Evolutionary conservation across 2,888 invertebrate genomes (phyloP), one percentile per base, ranked within the genome.

Genomic region (Epistrophella euchroma): DNA sequence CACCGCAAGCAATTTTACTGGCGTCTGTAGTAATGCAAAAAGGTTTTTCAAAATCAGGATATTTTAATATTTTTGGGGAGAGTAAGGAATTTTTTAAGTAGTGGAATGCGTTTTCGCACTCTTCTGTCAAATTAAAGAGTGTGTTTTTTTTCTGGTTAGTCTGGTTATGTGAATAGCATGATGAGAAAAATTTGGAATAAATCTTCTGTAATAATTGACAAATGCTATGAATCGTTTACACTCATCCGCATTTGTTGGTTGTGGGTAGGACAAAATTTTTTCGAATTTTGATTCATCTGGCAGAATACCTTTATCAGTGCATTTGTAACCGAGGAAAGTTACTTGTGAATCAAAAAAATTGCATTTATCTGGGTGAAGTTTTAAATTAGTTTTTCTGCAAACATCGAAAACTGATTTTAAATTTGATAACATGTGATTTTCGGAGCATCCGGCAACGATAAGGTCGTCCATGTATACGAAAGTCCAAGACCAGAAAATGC

Each of bases 11-110:
- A 22, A 47, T 5, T 68, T 88, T 81, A 68, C 77, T 80, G 9
- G 83, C 87, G 32, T 88, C 88, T 7, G 80, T 78, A 10, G 85
- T 88, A 37, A 55, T 50, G n/a, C 4, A 32, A 25, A 70, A 70
- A 6, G 13, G n/a, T n/a, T 58, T 55, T 5, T 13, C 7, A 45
- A 68, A 70, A 50, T 77, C 70, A 25, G 76, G 76, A n/a, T 75
- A 75, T 32, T 62, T 50, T 28, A 68, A 7, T 43, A 68, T 56
- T 13, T 22, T 22, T 50, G 55, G 47, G 25, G 25, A 45, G 68
- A 45, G 28, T 68, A 76, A 43, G 4, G 11, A 40, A 55, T 37
- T 55, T 56, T 70, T 70, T 13, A 70, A 68, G 37, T 56, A 68
- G 19, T 70, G 45, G 19, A 77, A 77, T n/a, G 76, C 58, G 10